Conservation (phyloP, 1,140 invertebrate genomes). For the Amphibalanus amphitrite region DNA sequence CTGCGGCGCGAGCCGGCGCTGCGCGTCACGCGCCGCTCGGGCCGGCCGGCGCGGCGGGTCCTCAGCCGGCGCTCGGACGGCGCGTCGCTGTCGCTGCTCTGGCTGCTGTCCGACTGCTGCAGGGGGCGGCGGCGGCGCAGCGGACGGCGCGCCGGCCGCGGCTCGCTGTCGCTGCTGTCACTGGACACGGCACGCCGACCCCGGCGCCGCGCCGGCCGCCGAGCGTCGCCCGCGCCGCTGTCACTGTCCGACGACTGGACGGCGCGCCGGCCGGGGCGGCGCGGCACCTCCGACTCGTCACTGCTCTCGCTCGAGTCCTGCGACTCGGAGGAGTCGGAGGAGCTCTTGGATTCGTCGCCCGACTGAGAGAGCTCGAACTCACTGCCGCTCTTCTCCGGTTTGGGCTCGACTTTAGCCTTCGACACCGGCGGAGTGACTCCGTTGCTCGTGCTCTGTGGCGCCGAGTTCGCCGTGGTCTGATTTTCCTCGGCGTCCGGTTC, state of each 20-base stretch:
- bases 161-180: constrained; percentile 1
- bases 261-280: not conserved
- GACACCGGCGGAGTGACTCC: too few relatives aligned
- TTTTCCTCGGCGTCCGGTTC: not conserved
- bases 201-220: not conserved
- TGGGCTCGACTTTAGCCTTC: not conserved
- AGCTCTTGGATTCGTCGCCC: not conserved
- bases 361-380: not conserved
- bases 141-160: not conserved
- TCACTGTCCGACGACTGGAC: not conserved
- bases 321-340: not conserved
- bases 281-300: not conserved
- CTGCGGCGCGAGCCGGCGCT: not conserved
- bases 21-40: not conserved
- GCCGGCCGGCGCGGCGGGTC: not conserved
- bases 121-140: not conserved
- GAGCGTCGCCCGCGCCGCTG: not conserved
- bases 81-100: not conserved
- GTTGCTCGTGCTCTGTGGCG: too few relatives aligned
- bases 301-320: not conserved
- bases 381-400: not conserved
- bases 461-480: too few relatives aligned
- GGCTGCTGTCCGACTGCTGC: not conserved
- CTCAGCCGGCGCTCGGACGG: not conserved
- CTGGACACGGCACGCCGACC: not conserved